Percentiles rank a stretch among this genome's conserved stretches.
Evolutionary conservation across 2,797 vertebrate genomes (phyloP).

Genomic region (Chelonia mydas): DNA sequence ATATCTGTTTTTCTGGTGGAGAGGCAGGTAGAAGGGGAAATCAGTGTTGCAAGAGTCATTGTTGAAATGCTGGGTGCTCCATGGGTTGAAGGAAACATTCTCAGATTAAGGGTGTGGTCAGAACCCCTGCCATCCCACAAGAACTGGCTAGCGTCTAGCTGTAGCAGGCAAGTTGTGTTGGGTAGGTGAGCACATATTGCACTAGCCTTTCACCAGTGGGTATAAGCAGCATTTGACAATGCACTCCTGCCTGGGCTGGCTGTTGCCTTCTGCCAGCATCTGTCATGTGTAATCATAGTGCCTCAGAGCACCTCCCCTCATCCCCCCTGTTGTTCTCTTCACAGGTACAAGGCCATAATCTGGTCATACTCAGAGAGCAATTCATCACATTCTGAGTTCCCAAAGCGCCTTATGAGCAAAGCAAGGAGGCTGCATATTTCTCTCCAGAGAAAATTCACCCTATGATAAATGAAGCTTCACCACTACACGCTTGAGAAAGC

Average conservation of each 20-base stretch:
- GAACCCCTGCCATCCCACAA: background rate
- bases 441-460: constrained; percentile 49
- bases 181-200: background rate
- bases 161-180: background rate
- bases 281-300: background rate
- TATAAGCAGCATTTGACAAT: background rate
- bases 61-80: background rate
- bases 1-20: background rate
- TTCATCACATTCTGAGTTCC: constrained; percentile 50
- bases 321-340: background rate
- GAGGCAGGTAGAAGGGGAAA: background rate
- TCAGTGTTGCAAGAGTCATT: background rate
- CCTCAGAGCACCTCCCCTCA: background rate
- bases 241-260: background rate
- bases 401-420: constrained; percentile 38
- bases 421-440: constrained; percentile 53
- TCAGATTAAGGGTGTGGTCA: background rate
- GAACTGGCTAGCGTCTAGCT: background rate
- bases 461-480: constrained; percentile 66
- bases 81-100: background rate
- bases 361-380: background rate
- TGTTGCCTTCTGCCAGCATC: background rate
- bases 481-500: constrained; percentile 51
- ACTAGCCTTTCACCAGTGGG: background rate
- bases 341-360: background rate